phyloP scores from a whole-genome alignment of 2,888 invertebrate genomes.

The Stenodera caucasica region DNA sequence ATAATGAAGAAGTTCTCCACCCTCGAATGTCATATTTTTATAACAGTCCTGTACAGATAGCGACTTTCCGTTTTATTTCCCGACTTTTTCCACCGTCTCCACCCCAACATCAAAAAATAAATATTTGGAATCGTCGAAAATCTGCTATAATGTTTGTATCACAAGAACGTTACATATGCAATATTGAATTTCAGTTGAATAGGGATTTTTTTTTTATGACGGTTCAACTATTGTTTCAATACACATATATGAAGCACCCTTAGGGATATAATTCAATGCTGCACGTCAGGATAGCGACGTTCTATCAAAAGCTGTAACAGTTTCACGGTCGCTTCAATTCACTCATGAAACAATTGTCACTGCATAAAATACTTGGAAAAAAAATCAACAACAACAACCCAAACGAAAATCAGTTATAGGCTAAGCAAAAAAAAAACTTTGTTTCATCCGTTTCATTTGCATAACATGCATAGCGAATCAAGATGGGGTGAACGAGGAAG shows the following conservation, averaged over 20 bases:
- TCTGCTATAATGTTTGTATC: background rate
- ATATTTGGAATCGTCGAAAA: background rate
- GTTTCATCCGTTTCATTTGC: slow-evolving; percentile 43
- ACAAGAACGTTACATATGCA: slow-evolving; percentile 12
- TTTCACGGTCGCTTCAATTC: slow-evolving; percentile 22
- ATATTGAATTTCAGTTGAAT: slow-evolving; percentile 25
- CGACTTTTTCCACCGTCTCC: background rate
- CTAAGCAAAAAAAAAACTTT: slow-evolving; percentile 40
- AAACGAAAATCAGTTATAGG: slow-evolving; percentile 44
- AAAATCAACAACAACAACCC: slow-evolving; percentile 30
- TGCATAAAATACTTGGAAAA: slow-evolving; percentile 29
- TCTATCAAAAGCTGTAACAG: slow-evolving; percentile 19
- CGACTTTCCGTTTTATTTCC: background rate
- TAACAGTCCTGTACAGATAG: background rate
- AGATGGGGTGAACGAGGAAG: slow-evolving; percentile 23
- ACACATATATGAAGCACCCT: slow-evolving; percentile 23
- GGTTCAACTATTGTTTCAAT: slow-evolving; percentile 19
- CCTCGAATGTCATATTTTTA: slow-evolving; percentile 21
- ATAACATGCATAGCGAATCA: slow-evolving; percentile 49
- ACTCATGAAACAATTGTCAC: slow-evolving; percentile 42
- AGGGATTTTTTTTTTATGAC: slow-evolving; percentile 16
- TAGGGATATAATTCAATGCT: slow-evolving; percentile 27
- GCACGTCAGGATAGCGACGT: slow-evolving; percentile 8
- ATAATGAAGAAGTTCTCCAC: slow-evolving; percentile 24
- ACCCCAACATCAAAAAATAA: too few relatives aligned